phyloP scores from a whole-genome alignment of 1,140 invertebrate genomes.

The Globodera rostochiensis region DNA sequence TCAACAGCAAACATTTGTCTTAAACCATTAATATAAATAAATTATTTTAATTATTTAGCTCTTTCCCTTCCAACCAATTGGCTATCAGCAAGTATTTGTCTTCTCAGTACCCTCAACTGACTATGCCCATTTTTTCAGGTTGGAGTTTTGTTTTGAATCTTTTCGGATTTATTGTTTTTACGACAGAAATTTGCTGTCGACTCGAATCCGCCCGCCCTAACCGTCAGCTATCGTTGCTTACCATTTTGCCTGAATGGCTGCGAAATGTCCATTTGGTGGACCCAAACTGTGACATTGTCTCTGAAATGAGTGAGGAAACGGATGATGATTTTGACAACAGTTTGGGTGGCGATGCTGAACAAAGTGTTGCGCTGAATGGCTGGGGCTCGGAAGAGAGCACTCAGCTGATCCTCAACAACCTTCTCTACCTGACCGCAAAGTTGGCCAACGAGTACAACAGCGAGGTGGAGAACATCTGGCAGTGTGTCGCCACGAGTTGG shows the following conservation, averaged over 20 bases:
- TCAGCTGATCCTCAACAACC: slow-evolving; percentile 97
- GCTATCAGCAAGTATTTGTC: slow-evolving; percentile 86
- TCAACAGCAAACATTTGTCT: no score
- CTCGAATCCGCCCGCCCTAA: slow-evolving; percentile 75
- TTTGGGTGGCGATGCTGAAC: neutral
- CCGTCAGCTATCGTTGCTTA: slow-evolving; percentile 71
- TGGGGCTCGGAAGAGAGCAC: slow-evolving; percentile 79
- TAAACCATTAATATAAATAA: no score
- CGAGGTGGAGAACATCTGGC: slow-evolving; percentile 93
- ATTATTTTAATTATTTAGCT: slow-evolving; percentile 16
- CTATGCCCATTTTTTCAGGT: slow-evolving; percentile 99
- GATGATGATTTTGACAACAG: neutral
- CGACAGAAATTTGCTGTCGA: slow-evolving; percentile 86
- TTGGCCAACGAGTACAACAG: slow-evolving; percentile 91
- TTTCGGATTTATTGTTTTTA: slow-evolving; percentile 23
- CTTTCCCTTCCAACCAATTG: slow-evolving; percentile 75
- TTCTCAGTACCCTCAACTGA: slow-evolving; percentile 89
- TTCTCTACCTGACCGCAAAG: slow-evolving; percentile 96
- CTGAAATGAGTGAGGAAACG: slow-evolving; percentile 38
- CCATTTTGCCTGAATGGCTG: slow-evolving; percentile 92
- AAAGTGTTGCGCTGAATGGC: slow-evolving; percentile 14
- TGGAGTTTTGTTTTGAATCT: slow-evolving; percentile 56
- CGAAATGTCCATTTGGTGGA: slow-evolving; percentile 91
- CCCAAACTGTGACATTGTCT: slow-evolving; percentile 81
- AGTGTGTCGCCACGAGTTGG: slow-evolving; percentile 89